A percentile compares a stretch with the other conserved stretches of the same genome.
phyloP scores from a whole-genome alignment of 1,140 invertebrate genomes.

The Cecropterus lyciades region DNA sequence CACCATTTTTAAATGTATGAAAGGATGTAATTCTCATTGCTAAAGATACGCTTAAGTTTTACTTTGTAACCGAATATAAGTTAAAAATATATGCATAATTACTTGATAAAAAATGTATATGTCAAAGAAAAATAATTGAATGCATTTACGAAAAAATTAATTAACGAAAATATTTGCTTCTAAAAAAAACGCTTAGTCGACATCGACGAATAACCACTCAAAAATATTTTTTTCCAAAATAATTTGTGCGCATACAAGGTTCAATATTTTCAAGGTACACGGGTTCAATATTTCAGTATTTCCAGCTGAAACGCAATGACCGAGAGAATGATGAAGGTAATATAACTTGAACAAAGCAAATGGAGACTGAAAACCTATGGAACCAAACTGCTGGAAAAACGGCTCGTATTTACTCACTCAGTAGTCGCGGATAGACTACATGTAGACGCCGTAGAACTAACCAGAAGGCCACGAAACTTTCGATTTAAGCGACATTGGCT shows the following conservation, averaged over 20 bases:
- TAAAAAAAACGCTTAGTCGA: too few relatives aligned
- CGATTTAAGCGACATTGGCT: too few relatives aligned
- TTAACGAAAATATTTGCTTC: too few relatives aligned
- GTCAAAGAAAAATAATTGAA: too few relatives aligned
- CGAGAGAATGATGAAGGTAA: constrained; percentile 25
- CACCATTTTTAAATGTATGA: too few relatives aligned
- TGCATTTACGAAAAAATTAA: too few relatives aligned
- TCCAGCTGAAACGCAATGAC: constrained; percentile 10
- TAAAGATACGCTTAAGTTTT: too few relatives aligned
- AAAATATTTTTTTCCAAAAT: neutral
- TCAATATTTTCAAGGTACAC: constrained; percentile 12
- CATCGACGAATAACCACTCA: neutral
- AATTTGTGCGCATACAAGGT: neutral
- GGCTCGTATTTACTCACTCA: constrained; percentile 13
- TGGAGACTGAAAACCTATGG: constrained; percentile 22
- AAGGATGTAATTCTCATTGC: too few relatives aligned
- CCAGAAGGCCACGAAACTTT: too few relatives aligned
- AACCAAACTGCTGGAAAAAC: constrained; percentile 7
- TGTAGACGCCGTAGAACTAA: neutral
- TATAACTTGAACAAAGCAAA: constrained; percentile 35
- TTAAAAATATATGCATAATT: too few relatives aligned
- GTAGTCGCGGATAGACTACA: neutral
- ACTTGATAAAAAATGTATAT: too few relatives aligned
- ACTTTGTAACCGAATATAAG: too few relatives aligned
- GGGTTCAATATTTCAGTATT: constrained; percentile 22